Evolutionary conservation across 2,113 vertebrate species (phyloP).

Genomic region (Bujurquina vittata): DNA sequence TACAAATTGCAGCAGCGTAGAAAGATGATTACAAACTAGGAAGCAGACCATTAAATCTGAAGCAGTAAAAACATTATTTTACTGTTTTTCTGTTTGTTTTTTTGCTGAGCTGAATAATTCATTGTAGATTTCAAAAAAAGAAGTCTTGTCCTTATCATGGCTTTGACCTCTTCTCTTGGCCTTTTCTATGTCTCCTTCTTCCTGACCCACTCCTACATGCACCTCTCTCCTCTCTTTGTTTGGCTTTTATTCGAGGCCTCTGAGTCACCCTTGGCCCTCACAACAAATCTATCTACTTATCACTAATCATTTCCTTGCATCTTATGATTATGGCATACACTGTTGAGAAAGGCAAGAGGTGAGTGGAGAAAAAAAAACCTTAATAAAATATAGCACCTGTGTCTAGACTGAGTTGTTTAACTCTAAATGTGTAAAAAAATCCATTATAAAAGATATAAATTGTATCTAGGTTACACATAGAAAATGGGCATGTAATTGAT

Average conservation of each 20-base stretch:
- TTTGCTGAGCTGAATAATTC: not conserved
- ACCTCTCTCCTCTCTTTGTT: constrained; percentile 43
- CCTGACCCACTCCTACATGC: constrained; percentile 31
- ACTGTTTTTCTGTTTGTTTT: not conserved
- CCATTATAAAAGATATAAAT: not conserved
- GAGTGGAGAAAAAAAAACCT: constrained; percentile 7
- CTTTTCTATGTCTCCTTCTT: constrained; percentile 29
- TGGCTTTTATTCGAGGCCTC: constrained; percentile 13
- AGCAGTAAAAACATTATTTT: not conserved
- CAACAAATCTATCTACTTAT: constrained; percentile 35
- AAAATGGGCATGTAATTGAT: not conserved
- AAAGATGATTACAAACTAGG: constrained; percentile 6
- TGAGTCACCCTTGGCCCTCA: constrained; percentile 53
- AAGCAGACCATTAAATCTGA: constrained; percentile 7
- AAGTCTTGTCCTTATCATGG: not conserved
- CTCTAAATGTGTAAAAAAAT: not conserved
- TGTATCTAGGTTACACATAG: not conserved
- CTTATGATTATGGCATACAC: constrained; percentile 11
- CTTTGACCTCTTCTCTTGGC: constrained; percentile 3
- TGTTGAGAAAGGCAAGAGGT: constrained; percentile 6
- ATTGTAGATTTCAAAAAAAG: not conserved
- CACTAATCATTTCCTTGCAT: constrained; percentile 44
- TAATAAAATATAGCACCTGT: not conserved
- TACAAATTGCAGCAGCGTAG: not conserved
- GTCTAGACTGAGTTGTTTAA: not conserved